Percentiles rank a stretch among this genome's conserved stretches.
These are phyloP conservation scores for Athrips mouffetella DNA, from an alignment of 2,888 invertebrate species.

Conservation along the genomic window DNA sequence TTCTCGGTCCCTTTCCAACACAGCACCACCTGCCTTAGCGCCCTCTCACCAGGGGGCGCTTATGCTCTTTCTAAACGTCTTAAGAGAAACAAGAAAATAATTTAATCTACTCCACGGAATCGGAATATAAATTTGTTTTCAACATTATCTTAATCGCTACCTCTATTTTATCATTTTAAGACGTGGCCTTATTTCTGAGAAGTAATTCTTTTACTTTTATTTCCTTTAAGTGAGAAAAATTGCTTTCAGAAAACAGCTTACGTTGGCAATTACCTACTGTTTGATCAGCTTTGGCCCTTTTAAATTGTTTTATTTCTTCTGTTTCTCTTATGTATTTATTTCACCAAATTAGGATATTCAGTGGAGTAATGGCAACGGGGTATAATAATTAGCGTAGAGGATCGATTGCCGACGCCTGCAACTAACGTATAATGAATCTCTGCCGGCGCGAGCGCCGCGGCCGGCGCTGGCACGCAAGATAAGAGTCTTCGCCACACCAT, in stretches of 20 bases:
- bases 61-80: slow-evolving; percentile 46
- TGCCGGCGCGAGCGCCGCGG: slow-evolving; percentile 46
- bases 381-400: slow-evolving; percentile 53
- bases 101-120: slow-evolving; percentile 64
- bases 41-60: slow-evolving; percentile 48
- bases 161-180: slow-evolving; percentile 55
- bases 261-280: slow-evolving; percentile 41
- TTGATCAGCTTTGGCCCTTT: no score
- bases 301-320: slow-evolving; percentile 22
- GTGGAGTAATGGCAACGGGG: slow-evolving; percentile 18
- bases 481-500: slow-evolving; percentile 65
- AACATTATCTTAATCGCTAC: slow-evolving; percentile 64
- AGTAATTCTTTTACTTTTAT: slow-evolving; percentile 43
- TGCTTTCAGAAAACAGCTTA: slow-evolving; percentile 37
- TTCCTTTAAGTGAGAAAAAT: slow-evolving; percentile 37
- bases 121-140: slow-evolving; percentile 68
- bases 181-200: slow-evolving; percentile 41
- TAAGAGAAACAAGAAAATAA: slow-evolving; percentile 65
- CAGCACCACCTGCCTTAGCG: slow-evolving; percentile 46
- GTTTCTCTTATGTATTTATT: slow-evolving; percentile 18
- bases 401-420: slow-evolving; percentile 39
- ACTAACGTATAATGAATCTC: slow-evolving; percentile 52
- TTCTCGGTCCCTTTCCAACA: slow-evolving; percentile 50
- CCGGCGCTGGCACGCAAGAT: slow-evolving; percentile 58
- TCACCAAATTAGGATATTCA: slow-evolving; percentile 16